Percentiles rank a stretch among this genome's conserved stretches.
phyloP scores from a whole-genome alignment of 2,113 vertebrate genomes.

The Mesembrinibis cayennensis region DNA sequence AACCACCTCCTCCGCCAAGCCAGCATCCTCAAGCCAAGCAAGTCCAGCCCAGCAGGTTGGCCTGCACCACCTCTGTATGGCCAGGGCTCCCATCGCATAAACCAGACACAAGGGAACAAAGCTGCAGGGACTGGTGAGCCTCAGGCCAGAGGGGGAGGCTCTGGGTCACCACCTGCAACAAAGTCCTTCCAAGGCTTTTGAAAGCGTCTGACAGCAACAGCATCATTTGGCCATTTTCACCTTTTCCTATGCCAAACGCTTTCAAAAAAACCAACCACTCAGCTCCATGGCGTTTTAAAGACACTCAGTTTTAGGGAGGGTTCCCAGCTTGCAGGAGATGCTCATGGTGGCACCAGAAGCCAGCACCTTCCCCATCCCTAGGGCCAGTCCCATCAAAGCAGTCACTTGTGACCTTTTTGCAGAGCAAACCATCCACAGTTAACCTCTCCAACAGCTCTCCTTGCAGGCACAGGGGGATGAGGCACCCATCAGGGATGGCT shows the following conservation, averaged over 20 bases:
- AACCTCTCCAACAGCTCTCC: not conserved
- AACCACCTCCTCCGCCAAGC: not conserved
- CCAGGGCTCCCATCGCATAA: rapidly evolving
- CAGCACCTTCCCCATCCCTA: not conserved
- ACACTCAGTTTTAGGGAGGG: not conserved
- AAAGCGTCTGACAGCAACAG: not conserved
- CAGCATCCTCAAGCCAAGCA: not conserved
- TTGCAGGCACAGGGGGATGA: rapidly evolving
- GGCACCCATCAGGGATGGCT: rapidly evolving
- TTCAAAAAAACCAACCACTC: not conserved
- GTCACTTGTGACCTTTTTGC: not conserved
- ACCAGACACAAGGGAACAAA: rapidly evolving
- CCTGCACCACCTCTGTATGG: not conserved
- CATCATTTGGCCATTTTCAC: not conserved
- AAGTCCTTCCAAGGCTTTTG: not conserved
- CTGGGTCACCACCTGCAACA: not conserved
- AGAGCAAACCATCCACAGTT: not conserved
- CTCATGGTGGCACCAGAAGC: not conserved
- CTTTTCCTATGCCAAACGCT: not conserved
- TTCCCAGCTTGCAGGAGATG: not conserved
- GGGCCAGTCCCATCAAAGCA: not conserved
- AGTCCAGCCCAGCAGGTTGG: not conserved
- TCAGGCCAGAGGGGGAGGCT: not conserved
- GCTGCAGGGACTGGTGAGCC: not conserved
- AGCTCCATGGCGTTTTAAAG: rapidly evolving